Conservation (phyloP, 1,140 invertebrate species). For the Drosophila pseudoananassae region DNA sequence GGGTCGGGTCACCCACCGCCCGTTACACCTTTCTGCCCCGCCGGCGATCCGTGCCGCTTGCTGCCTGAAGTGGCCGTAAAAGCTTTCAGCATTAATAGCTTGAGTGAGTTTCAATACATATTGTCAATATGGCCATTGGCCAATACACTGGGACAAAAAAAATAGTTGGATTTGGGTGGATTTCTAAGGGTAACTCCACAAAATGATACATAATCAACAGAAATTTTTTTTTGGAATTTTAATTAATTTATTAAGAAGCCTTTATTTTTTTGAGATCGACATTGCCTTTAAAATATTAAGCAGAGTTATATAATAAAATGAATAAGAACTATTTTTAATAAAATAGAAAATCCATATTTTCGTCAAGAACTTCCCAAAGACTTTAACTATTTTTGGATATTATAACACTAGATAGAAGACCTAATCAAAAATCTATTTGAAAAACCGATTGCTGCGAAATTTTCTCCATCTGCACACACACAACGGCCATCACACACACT, state of each 20-base stretch:
- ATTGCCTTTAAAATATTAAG: no score
- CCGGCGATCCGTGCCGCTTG: conserved; percentile 20
- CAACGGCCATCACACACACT: conserved; percentile 12
- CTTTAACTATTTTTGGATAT: no score
- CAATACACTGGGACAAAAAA: conserved; percentile 36
- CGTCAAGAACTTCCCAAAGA: no score
- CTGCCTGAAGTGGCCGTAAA: conserved; percentile 79
- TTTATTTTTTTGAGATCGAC: no score
- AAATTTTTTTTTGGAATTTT: no score
- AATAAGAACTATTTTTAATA: no score
- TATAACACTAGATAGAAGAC: no score
- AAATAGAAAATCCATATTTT: no score
- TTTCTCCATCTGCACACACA: conserved; percentile 26
- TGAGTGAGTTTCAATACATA: conserved; percentile 82
- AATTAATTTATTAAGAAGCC: no score
- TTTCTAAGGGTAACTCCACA: no score
- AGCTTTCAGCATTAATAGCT: conserved; percentile 81
- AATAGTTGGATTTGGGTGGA: neutral
- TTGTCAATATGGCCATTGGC: conserved; percentile 81
- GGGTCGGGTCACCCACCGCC: conserved; percentile 6
- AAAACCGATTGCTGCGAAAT: neutral
- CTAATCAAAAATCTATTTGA: no score
- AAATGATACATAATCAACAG: neutral
- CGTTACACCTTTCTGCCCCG: neutral
- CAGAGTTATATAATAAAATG: no score